Evolutionary conservation across 35 echinoderm and acorn worm species (phyloP), one percentile per base, ranked within the genome.

Genomic region (Ophiothrix spiculata): DNA sequence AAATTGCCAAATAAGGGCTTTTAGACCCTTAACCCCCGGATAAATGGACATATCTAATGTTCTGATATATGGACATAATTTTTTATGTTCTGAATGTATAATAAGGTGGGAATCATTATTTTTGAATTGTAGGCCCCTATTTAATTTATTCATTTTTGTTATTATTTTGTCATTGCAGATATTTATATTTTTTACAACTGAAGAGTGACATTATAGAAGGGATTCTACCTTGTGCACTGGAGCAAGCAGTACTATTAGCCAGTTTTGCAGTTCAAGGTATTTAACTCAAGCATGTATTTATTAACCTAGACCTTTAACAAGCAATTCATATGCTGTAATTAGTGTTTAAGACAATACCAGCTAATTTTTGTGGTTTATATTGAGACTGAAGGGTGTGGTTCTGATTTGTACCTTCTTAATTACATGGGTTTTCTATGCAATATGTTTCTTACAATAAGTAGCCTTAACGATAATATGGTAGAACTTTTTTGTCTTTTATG

Each of bases 181-280:
- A 99, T 75, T 79, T 99, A 75, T 99, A 94, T 90, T 99, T 91
- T 81, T 76, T 99, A 39, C 96, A 99, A 56, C 64, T 99, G 83
- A 94, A 93, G 49, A 91, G 77, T 87, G 96, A 99, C 74, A 94
- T 99, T 31, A 99, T 99, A 38, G 96, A 99, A 78, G 96, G 96
- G 1, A 89, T 99, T 46, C 56, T 99, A 34, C 96, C 92, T 35
- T 99, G 96, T 63, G 94, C 86, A 87, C 89, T 46, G 15, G 92
- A 91, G 37, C 96, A 99, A 83, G 96, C 96, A 36, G 86, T 99
- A 38, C 64, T 91, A 19, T 64, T 99, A 8, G 92, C 96, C 38
- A 99, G 96, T 49, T 99, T 88, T 91, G 96, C 96, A 39, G 81
- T 92, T 37, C 96, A 99, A 94, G 96, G 96, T 99, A 25, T 31